These are phyloP conservation scores for Corythornis madagascariensis DNA, from an alignment of 2,113 vertebrate genomes.

Conservation along the genomic window DNA sequence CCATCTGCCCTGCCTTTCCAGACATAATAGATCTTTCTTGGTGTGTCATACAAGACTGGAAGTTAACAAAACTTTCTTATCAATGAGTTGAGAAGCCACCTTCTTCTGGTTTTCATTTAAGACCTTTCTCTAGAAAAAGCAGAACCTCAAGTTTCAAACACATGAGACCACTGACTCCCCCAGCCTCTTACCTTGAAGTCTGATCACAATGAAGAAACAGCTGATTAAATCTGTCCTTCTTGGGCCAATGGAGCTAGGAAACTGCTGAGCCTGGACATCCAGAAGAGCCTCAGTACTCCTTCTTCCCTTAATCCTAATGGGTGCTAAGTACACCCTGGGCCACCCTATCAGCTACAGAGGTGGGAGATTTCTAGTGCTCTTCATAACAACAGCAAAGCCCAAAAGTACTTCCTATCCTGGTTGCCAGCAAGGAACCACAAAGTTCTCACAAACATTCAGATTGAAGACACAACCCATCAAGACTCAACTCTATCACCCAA, in stretches of 20 bases:
- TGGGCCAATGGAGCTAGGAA: background rate
- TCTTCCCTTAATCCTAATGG: fast-evolving
- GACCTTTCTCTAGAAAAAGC: background rate
- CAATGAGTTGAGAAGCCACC: background rate
- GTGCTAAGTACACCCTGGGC: background rate
- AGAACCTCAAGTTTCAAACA: background rate
- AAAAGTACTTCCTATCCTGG: background rate
- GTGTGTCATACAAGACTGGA: background rate
- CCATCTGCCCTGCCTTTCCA: background rate
- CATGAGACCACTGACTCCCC: fast-evolving
- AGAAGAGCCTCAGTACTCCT: fast-evolving
- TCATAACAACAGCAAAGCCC: background rate
- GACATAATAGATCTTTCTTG: background rate
- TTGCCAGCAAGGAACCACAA: background rate
- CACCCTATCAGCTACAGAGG: background rate
- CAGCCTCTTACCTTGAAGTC: background rate
- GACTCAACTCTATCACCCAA: background rate
- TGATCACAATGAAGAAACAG: fast-evolving
- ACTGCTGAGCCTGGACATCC: background rate
- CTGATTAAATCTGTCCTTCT: background rate
- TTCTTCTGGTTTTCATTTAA: background rate
- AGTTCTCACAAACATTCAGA: background rate
- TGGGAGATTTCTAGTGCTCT: background rate
- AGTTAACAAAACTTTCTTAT: background rate
- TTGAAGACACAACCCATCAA: fast-evolving